Base-by-base conservation (phyloP, 2,113 vertebrate genomes). In the Scortum barcoo region DNA sequence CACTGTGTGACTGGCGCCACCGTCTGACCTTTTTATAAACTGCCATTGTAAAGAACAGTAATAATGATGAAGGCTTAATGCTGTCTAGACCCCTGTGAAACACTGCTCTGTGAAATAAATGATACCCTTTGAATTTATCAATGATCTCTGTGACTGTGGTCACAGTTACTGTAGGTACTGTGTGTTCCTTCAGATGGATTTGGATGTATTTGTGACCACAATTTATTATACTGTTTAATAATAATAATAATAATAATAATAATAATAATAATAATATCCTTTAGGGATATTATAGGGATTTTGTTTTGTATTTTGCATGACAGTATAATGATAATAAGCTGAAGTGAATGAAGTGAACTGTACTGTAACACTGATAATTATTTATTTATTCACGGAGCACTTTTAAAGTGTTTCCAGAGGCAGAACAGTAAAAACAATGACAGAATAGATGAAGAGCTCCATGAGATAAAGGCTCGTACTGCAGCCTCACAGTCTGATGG, bases 1-100 rank as follows among this genome's bases (percentile, higher is more conserved):
- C 44, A 67, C 46, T 65, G 62, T 30, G 74, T 54, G 4, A 19
- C 28, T 78, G 71, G 30, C 80, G 72, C 91, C 86, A 75, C 73
- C 67, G 2, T 53, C 53, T 80, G 89, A n/a, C 30, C 4, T 2
- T 13, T 54, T 68, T 6, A 13, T 14, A 26, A 13, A 79, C 5
- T 68, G 36, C 42, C 26, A 40, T 33, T 58, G 16, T 67, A 68
- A 26, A 26, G 40, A 24, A 24, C 19, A 38, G 0, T 22, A 24
- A 42, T 33, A 33, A 16, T 9, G 8, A 50, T 20, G 7, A 26
- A 42, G 19, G 36, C 17, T 24, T 13, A 36, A 33, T 44, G 26
- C n/a, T 17, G 42, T 51, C 26, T 7, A 38, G 62, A 57, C 4
- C 40, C 42, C 1, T 12, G 11, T 7, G 24, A 12, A 58, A 58